phyloP scores from a whole-genome alignment of 2,797 vertebrate species.

The Tapera naevia region DNA sequence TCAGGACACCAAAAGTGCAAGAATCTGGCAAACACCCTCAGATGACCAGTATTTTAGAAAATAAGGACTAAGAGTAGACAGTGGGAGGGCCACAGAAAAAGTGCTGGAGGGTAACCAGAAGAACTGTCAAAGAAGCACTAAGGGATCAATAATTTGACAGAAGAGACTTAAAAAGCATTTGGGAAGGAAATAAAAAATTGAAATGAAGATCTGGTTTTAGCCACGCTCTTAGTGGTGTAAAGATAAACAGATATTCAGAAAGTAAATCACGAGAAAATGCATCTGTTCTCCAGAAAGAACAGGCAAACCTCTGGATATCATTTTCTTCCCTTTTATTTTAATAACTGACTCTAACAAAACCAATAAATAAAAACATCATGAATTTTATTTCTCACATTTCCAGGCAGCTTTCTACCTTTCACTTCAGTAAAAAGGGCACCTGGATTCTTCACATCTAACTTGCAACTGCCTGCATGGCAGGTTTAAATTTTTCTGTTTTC shows the following conservation, averaged over 20 bases:
- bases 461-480: not conserved
- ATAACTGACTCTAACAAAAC: not conserved
- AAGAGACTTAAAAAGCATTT: not conserved
- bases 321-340: not conserved
- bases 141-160: not conserved
- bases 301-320: not conserved
- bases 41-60: not conserved
- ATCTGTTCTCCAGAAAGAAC: not conserved
- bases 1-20: not conserved
- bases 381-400: not conserved
- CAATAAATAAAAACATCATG: not conserved
- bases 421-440: not conserved
- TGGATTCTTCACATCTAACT: not conserved
- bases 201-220: not conserved
- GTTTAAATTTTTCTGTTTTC: not conserved
- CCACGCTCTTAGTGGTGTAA: not conserved
- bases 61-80: not conserved
- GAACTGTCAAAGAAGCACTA: not conserved
- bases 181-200: not conserved
- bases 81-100: not conserved
- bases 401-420: not conserved
- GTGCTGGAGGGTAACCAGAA: not conserved
- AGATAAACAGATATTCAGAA: not conserved
- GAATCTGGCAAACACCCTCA: not conserved
- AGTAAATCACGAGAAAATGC: not conserved